Evolutionary conservation across 2,888 invertebrate genomes (phyloP).

Genomic region (Andricus curvator): DNA sequence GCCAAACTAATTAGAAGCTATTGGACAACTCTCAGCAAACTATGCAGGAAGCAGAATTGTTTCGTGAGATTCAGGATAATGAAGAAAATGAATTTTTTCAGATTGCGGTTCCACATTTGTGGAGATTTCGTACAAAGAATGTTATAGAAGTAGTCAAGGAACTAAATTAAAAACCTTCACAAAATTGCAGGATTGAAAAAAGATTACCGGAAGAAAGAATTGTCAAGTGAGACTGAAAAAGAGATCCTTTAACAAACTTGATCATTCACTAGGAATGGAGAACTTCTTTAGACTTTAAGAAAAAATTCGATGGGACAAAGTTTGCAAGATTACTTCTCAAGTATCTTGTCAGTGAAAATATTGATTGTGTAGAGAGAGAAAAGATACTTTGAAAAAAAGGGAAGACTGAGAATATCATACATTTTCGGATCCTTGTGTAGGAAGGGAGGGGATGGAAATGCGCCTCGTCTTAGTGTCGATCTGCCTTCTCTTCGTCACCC

Average conservation of each 20-base stretch:
- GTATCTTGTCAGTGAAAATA: neutral
- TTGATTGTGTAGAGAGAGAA: neutral
- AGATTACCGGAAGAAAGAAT: neutral
- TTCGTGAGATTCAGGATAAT: neutral
- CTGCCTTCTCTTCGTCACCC: slow-evolving; percentile 91
- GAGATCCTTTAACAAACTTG: neutral
- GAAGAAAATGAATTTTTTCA: slow-evolving; percentile 3
- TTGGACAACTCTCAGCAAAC: neutral
- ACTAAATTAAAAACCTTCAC: neutral
- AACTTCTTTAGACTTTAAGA: neutral
- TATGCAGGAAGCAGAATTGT: neutral
- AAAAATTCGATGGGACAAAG: neutral
- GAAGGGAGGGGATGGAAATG: slow-evolving; percentile 79
- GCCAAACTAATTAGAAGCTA: neutral
- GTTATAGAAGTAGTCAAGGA: neutral
- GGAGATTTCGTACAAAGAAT: neutral
- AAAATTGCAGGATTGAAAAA: neutral
- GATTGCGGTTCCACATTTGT: neutral
- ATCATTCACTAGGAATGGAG: neutral
- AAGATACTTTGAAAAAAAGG: neutral
- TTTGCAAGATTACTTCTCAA: neutral
- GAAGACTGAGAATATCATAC: neutral
- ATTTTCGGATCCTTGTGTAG: slow-evolving; percentile 51
- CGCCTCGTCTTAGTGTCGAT: slow-evolving; percentile 90
- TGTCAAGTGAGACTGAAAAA: neutral